Conservation (phyloP, 2,888 invertebrate genomes). For the Tetragnatha montana region DNA sequence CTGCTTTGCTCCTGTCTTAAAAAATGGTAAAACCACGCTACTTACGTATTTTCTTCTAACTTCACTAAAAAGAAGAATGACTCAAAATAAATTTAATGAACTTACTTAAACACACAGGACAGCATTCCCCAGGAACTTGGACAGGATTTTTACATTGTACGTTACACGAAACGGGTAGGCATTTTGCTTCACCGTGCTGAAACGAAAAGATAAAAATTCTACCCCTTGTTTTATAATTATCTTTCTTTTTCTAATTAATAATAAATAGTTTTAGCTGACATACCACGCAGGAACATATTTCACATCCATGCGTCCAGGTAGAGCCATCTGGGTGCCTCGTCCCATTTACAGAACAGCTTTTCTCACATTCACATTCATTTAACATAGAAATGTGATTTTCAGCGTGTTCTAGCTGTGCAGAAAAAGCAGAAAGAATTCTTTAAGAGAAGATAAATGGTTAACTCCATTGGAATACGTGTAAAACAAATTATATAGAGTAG, state of each 20-base stretch:
- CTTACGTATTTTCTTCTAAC: too few species aligned
- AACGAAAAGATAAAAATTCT: not conserved
- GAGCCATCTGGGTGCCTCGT: conserved; percentile 88
- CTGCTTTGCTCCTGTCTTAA: too few species aligned
- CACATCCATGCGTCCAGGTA: conserved; percentile 89
- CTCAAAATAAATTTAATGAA: conserved; percentile 72
- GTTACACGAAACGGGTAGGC: conserved; percentile 88
- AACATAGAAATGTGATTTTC: conserved; percentile 86
- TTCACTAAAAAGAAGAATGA: too few species aligned
- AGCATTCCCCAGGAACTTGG: conserved; percentile 86
- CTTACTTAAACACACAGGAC: conserved; percentile 91
- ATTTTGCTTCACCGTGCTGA: conserved; percentile 89
- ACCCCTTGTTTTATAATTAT: not conserved
- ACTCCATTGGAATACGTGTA: too few species aligned
- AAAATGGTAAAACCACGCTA: too few species aligned
- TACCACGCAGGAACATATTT: conserved; percentile 91
- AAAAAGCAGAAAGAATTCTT: not conserved
- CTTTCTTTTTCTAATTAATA: too few species aligned
- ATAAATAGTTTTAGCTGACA: conserved; percentile 74
- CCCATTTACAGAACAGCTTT: conserved; percentile 88
- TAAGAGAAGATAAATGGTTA: too few species aligned
- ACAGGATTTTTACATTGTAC: conserved; percentile 88
- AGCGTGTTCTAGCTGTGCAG: conserved; percentile 84
- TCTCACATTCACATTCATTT: conserved; percentile 93
- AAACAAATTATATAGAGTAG: too few species aligned